A percentile compares a stretch with the other conserved stretches of the same genome.
phyloP scores from a whole-genome alignment of 1,140 invertebrate genomes.

The Trichonephila clavata region DNA sequence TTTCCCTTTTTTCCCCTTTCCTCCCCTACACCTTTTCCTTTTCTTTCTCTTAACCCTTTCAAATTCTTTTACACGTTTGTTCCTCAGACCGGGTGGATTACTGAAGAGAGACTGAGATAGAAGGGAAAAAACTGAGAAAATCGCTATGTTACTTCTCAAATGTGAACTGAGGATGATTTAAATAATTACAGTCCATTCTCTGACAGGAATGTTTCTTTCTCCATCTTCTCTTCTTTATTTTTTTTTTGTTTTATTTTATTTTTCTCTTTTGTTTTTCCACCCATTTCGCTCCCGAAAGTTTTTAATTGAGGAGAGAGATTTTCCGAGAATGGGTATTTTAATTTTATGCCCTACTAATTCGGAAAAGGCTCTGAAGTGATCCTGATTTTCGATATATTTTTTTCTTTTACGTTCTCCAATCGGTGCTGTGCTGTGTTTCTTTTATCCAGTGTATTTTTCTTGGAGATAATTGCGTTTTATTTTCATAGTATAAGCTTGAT shows the following conservation, averaged over 20 bases:
- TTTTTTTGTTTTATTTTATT: neutral
- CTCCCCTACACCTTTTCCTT: neutral
- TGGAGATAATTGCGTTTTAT: slow-evolving; percentile 16
- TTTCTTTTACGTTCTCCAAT: neutral
- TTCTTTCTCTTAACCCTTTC: neutral
- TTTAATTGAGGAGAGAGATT: slow-evolving; percentile 27
- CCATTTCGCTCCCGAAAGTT: neutral
- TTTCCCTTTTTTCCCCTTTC: neutral
- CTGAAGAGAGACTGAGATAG: neutral
- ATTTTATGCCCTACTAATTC: slow-evolving; percentile 38
- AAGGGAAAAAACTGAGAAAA: neutral
- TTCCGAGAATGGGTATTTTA: neutral
- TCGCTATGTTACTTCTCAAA: neutral
- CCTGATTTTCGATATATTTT: slow-evolving; percentile 12
- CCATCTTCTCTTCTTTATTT: neutral
- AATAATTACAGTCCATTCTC: slow-evolving; percentile 10
- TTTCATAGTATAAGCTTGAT: neutral
- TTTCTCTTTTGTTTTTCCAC: neutral
- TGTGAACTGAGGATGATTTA: neutral
- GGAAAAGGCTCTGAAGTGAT: neutral
- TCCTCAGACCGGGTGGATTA: neutral
- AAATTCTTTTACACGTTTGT: slow-evolving; percentile 32
- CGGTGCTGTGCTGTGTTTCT: neutral
- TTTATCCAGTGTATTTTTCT: neutral
- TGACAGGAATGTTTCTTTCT: neutral